Evolutionary conservation across 2,113 vertebrate genomes (phyloP).

Genomic region (Saguinus midas): DNA sequence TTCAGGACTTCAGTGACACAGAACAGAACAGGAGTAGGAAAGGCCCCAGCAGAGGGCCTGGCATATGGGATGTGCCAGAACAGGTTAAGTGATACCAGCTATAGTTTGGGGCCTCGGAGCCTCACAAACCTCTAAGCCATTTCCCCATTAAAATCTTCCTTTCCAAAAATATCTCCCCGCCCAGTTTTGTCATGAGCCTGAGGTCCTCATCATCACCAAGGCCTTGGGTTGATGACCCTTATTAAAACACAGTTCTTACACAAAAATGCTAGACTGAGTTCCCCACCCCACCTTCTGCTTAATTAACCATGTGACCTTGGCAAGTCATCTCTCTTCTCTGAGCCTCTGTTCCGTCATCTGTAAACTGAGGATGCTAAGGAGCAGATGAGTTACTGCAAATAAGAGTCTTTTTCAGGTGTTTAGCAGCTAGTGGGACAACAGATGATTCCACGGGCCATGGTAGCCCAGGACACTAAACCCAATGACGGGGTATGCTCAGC

Average conservation of each 20-base stretch:
- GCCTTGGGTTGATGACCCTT: not conserved
- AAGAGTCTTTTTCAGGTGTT: not conserved
- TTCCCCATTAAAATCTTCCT: not conserved
- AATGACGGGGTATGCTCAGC: not conserved
- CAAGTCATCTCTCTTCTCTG: not conserved
- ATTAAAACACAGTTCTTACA: not conserved
- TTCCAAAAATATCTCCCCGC: not conserved
- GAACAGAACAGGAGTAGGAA: not conserved
- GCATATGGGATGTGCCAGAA: not conserved
- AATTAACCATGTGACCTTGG: not conserved
- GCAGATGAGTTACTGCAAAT: not conserved
- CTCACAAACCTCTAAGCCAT: not conserved
- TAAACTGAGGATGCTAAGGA: not conserved
- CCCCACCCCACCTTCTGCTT: not conserved
- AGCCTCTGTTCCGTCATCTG: not conserved
- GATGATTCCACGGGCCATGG: not conserved
- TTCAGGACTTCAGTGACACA: accelerated
- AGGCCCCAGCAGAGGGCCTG: not conserved
- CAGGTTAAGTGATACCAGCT: not conserved
- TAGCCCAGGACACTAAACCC: not conserved
- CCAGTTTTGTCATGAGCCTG: not conserved
- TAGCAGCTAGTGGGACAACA: not conserved
- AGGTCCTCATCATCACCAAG: not conserved
- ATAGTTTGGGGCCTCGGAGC: not conserved
- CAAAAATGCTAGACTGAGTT: not conserved